Evolutionary conservation across 2,888 invertebrate genomes (phyloP), one percentile per base, ranked within the genome.

Genomic region (Drosophila fulvimacula): DNA sequence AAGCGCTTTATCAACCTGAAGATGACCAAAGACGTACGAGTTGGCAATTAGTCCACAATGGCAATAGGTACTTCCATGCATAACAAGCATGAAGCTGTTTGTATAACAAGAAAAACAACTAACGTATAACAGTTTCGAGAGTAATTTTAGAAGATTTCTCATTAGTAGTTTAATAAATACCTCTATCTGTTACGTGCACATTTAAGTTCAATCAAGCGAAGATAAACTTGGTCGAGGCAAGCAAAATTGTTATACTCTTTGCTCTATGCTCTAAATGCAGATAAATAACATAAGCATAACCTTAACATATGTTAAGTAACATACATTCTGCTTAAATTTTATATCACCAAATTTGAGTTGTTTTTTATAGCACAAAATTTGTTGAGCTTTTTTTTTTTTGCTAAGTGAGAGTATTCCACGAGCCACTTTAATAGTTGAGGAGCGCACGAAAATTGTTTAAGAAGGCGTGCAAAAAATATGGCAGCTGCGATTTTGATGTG

Each of bases 391-490:
- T 7, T 15, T 0, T 5, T 13, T 7, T 15, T 19, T 36, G 5
- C 17, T 10, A 2, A 34, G 46, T 27, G 19, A 73, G 63, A 6
- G 74, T 74, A 56, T 44, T 5, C 19, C 11, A 13, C 21, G 52
- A 19, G 30, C 36, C 55, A n/a, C 27, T 44, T 53, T 55, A 55
- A 42, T 41, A 59, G 17, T 56, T 44, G 44, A 41, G 34, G 7
- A 32, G 42, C 46, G 27, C 24, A n/a, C 44, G 27, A n/a, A 68
- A 75, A 74, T 73, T 82, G 81, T 68, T 64, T 71, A 59, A 57
- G 52, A 84, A 77, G 69, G 69, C 75, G 64, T 69, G 68, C 64
- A 74, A 69, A 77, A 88, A 88, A 82, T 86, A 86, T 82, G 76
- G 76, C 81, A 70, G 73, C 70, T 82, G 75, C 66, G 78, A 82